Conservation (phyloP, 2,113 vertebrate genomes). For the Rhinoptilus africanus region DNA sequence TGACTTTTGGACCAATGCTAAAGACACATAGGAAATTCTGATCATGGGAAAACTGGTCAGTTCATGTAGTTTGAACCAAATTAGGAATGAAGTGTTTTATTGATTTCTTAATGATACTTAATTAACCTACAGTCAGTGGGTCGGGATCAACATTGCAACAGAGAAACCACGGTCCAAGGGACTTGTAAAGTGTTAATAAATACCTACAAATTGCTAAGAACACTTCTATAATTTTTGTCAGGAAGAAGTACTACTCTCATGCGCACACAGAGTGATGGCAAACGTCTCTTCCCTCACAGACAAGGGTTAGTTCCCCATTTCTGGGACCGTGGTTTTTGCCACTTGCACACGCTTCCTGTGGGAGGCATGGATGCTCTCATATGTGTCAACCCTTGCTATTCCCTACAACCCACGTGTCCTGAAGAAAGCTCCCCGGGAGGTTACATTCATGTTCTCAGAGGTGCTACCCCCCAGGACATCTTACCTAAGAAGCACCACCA, state of each 20-base stretch:
- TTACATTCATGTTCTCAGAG: background rate
- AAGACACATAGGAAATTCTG: background rate
- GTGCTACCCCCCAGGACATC: background rate
- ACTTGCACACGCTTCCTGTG: background rate
- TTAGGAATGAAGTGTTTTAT: background rate
- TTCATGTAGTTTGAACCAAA: background rate
- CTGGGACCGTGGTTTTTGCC: background rate
- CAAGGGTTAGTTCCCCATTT: background rate
- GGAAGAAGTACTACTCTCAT: background rate
- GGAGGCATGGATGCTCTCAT: background rate
- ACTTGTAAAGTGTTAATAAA: background rate
- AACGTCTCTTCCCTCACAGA: background rate
- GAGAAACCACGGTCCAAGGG: background rate
- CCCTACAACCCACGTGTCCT: background rate
- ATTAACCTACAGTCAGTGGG: background rate
- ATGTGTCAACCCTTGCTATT: background rate
- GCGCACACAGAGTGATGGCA: fast-evolving
- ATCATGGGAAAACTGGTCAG: background rate
- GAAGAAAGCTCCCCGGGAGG: background rate
- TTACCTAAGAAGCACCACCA: background rate
- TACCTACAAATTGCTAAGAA: background rate
- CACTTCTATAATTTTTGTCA: background rate
- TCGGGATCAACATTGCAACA: background rate
- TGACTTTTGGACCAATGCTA: background rate
- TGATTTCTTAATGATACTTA: background rate